phyloP scores from a whole-genome alignment of 2,113 vertebrate genomes.

The Monopterus albus region DNA sequence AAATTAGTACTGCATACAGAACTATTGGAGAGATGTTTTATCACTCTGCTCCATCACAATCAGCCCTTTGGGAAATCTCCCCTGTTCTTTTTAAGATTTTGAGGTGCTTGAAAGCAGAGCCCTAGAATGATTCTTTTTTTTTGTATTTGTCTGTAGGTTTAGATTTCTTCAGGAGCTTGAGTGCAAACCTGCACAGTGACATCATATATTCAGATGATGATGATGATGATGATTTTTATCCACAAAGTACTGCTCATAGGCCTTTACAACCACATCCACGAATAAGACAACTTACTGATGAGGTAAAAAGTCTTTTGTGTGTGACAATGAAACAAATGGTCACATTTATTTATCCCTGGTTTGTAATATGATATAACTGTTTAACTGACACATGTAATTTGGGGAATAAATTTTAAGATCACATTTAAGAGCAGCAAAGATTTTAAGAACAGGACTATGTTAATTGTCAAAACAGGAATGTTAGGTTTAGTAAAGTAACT shows the following conservation, averaged over 20 bases:
- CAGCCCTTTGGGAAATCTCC: too few relatives aligned
- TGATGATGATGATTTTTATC: conserved; percentile 23
- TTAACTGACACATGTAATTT: too few relatives aligned
- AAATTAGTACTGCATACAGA: too few relatives aligned
- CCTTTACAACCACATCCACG: conserved; percentile 52
- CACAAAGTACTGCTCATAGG: background rate
- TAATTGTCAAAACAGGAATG: too few relatives aligned
- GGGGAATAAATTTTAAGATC: too few relatives aligned
- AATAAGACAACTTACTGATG: conserved; percentile 63
- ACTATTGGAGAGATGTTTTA: too few relatives aligned
- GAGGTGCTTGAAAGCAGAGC: too few relatives aligned
- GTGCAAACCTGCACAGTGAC: conserved; percentile 11
- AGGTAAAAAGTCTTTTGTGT: conserved; percentile 60
- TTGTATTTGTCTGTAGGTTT: conserved; percentile 27
- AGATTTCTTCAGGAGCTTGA: conserved; percentile 26
- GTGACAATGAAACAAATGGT: background rate
- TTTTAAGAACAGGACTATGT: too few relatives aligned
- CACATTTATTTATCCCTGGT: background rate
- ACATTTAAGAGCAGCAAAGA: too few relatives aligned
- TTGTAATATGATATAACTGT: background rate
- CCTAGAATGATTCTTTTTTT: background rate
- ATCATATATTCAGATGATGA: conserved; percentile 51
- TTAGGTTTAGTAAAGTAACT: background rate
- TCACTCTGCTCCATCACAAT: too few relatives aligned
- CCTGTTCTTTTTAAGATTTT: too few relatives aligned